Evolutionary conservation across 2,113 vertebrate species (phyloP).

Genomic region (Callopanchax toddi): DNA sequence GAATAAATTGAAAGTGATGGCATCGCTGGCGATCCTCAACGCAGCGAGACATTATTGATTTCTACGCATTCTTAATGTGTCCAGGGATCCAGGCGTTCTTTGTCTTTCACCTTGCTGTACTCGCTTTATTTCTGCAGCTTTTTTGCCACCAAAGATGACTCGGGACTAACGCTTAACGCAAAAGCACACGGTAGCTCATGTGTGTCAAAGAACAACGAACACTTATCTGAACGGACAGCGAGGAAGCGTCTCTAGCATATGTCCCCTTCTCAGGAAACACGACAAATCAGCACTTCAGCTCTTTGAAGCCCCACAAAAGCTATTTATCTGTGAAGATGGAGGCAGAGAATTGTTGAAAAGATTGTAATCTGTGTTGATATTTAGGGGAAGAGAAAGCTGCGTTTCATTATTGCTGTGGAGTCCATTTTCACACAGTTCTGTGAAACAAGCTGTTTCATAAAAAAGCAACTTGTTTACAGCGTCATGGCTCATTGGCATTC

Average conservation of each 20-base stretch:
- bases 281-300: conserved; percentile 47
- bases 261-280: conserved; percentile 39
- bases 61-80: conserved; percentile 63
- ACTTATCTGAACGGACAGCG: conserved; percentile 25
- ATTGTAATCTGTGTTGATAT: conserved; percentile 47
- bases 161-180: conserved; percentile 7
- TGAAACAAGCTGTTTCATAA: conserved; percentile 28
- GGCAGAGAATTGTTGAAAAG: conserved; percentile 17
- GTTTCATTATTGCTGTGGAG: conserved; percentile 13
- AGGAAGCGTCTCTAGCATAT: conserved; percentile 43
- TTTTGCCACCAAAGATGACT: conserved; percentile 15
- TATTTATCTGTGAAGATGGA: conserved; percentile 32
- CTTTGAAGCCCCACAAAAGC: conserved; percentile 20
- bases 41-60: conserved; percentile 73
- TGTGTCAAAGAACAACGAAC: conserved; percentile 8
- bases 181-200: background rate
- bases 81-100: conserved; percentile 35
- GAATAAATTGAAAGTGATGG: conserved; percentile 66
- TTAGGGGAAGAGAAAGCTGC: conserved; percentile 19
- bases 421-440: conserved; percentile 23
- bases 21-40: conserved; percentile 56
- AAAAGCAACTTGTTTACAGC: conserved; percentile 7
- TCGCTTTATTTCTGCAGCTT: background rate
- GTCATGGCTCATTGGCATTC: conserved; percentile 25
- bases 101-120: conserved; percentile 21